Conservation (phyloP, 1,140 invertebrate genomes). For the Sycobia sp. region DNA sequence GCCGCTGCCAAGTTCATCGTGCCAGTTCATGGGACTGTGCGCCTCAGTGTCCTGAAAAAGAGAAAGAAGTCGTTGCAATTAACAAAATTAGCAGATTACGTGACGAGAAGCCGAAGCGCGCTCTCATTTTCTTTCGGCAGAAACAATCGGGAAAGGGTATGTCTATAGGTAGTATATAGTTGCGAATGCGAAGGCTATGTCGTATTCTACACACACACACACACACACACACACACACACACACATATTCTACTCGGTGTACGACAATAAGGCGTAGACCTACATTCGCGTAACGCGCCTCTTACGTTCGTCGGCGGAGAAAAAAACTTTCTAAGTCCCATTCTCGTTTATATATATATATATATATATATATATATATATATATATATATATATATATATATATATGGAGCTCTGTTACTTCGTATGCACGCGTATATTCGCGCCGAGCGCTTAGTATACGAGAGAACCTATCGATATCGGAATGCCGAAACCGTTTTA, state of each 20-base stretch:
- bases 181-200: not conserved
- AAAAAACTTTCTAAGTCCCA: constrained; percentile 23
- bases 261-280: not conserved
- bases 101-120: constrained; percentile 10
- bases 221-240: too few relatives aligned
- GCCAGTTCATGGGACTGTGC: constrained; percentile 43
- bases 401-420: too few relatives aligned
- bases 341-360: not conserved
- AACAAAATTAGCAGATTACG: constrained; percentile 18
- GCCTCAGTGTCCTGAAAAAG: constrained; percentile 39
- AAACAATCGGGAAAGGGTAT: too few relatives aligned
- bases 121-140: constrained; percentile 3
- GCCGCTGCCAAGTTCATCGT: constrained; percentile 40
- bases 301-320: not conserved
- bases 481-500: not conserved
- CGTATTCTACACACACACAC: too few relatives aligned
- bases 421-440: too few relatives aligned
- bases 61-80: constrained; percentile 10
- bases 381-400: not conserved
- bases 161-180: too few relatives aligned
- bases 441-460: too few relatives aligned
- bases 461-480: not conserved
- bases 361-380: not conserved
- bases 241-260: too few relatives aligned
- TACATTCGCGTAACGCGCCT: constrained; percentile 2